Evolutionary conservation across 2,797 vertebrate genomes (phyloP).

Genomic region (Bryconaethiops microstoma): DNA sequence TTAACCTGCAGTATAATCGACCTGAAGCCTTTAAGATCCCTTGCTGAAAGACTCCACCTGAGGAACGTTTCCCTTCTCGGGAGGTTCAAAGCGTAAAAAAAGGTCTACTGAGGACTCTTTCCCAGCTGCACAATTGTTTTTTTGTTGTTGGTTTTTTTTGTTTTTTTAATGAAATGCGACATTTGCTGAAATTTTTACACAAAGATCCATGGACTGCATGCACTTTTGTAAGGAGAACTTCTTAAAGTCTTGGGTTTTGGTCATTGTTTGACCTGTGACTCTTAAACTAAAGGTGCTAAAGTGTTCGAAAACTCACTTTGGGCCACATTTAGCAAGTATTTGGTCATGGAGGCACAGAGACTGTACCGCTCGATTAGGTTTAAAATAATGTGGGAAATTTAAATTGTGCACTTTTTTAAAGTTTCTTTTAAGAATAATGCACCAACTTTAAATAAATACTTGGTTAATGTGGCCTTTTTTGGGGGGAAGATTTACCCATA

Average conservation of each 20-base stretch:
- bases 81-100: not conserved
- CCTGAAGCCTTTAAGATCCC: constrained; percentile 40
- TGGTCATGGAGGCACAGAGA: not conserved
- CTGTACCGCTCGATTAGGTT: not conserved
- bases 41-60: constrained; percentile 31
- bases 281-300: no score
- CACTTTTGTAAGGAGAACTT: no score
- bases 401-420: not conserved
- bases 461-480: not conserved
- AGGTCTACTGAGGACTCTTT: not conserved
- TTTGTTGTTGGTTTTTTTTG: no score
- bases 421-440: not conserved
- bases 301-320: no score
- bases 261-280: no score
- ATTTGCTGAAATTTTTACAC: constrained; percentile 8
- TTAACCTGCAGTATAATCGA: constrained; percentile 26
- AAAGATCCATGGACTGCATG: no score
- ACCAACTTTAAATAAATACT: not conserved
- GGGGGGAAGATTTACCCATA: not conserved
- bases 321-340: not conserved
- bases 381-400: not conserved
- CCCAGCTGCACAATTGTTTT: not conserved
- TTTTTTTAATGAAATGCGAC: no score
- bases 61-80: constrained; percentile 25
- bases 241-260: no score